Conservation (phyloP, 2,888 invertebrate species). For the Cantharis rustica region DNA sequence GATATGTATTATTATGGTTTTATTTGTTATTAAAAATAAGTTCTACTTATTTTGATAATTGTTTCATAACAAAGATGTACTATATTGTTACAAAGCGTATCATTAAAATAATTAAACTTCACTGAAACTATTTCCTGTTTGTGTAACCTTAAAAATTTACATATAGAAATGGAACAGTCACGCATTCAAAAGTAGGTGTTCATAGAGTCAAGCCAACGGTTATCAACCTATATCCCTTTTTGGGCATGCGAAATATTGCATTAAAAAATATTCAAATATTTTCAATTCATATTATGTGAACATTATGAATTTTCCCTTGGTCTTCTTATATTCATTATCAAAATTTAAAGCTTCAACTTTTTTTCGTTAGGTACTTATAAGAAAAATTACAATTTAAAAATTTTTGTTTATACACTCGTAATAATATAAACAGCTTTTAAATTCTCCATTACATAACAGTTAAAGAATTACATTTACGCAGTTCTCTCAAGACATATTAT, state of each 20-base stretch:
- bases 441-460: neutral
- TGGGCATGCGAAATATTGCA: neutral
- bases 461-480: neutral
- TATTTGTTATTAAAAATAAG: neutral
- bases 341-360: too few species aligned
- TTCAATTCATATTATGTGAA: too few species aligned
- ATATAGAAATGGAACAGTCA: neutral
- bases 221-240: neutral
- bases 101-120: neutral
- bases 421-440: neutral
- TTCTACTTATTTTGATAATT: neutral
- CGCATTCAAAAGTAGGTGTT: neutral
- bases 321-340: too few species aligned
- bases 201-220: neutral
- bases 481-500: neutral
- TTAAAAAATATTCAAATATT: neutral
- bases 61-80: neutral
- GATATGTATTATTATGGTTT: neutral
- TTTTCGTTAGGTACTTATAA: too few species aligned
- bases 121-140: neutral
- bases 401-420: neutral
- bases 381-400: neutral
- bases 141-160: neutral
- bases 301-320: too few species aligned
- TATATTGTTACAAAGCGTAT: neutral